phyloP scores from a whole-genome alignment of 2,888 invertebrate species.

The Aphrophora alni region DNA sequence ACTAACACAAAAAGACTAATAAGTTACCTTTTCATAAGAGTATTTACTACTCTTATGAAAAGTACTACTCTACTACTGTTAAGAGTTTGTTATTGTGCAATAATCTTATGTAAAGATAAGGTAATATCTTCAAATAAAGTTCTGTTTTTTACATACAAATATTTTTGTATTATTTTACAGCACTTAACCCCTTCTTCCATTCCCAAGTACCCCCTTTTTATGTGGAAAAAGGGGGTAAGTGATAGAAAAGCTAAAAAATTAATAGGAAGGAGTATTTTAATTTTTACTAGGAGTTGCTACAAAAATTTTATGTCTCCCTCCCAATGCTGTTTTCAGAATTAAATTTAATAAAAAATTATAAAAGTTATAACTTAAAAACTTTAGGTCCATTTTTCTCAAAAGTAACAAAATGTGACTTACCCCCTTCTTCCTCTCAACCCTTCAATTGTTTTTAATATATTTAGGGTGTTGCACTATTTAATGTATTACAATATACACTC shows the following conservation, averaged over 20 bases:
- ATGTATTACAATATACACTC: no score
- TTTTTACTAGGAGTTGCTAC: not conserved
- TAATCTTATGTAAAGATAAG: no score
- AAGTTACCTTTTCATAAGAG: no score
- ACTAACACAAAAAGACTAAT: no score
- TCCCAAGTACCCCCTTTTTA: not conserved
- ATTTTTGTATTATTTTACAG: not conserved
- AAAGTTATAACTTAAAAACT: not conserved
- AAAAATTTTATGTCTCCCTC: not conserved
- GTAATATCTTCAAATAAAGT: not conserved
- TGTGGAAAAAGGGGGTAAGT: not conserved
- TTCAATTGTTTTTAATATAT: no score
- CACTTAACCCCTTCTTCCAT: not conserved
- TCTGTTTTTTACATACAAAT: not conserved
- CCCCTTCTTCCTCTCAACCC: not conserved
- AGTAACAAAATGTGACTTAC: not conserved
- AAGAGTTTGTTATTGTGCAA: no score
- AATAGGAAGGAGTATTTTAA: not conserved
- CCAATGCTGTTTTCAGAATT: not conserved
- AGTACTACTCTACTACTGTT: no score
- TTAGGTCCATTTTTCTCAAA: constrained; percentile 15
- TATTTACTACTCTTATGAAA: no score
- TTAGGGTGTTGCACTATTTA: no score
- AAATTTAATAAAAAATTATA: not conserved
- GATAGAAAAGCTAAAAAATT: not conserved